Evolutionary conservation across 1,140 invertebrate genomes (phyloP).

Genomic region (Drosophila nannoptera): DNA sequence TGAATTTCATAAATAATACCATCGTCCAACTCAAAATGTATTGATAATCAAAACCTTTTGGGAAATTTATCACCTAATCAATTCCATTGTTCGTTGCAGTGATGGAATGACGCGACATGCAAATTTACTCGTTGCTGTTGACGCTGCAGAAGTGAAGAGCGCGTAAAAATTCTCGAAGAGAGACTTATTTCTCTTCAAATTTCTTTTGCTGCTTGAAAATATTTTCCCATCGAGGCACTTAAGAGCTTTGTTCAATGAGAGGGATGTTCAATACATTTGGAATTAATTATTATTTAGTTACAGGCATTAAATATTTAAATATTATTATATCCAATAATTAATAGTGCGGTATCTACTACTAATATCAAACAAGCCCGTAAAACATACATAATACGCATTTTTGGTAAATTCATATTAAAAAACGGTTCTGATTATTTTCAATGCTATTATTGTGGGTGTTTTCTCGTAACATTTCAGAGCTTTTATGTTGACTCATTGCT

Average conservation of each 20-base stretch:
- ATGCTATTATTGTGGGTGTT: neutral
- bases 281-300: neutral
- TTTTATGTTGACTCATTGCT: neutral
- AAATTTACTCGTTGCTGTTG: constrained; percentile 15
- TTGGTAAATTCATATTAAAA: too few relatives aligned
- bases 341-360: too few relatives aligned
- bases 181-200: neutral
- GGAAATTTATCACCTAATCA: neutral
- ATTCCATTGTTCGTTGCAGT: constrained; percentile 27
- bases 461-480: neutral
- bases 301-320: neutral
- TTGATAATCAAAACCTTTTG: neutral
- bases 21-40: neutral
- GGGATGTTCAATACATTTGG: too few relatives aligned
- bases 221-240: constrained; percentile 21
- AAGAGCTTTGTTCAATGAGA: constrained; percentile 1
- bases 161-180: constrained; percentile 17
- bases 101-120: constrained; percentile 32
- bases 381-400: too few relatives aligned
- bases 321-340: neutral
- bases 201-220: constrained; percentile 32
- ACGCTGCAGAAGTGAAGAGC: constrained; percentile 41
- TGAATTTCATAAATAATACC: neutral
- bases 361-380: too few relatives aligned
- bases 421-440: neutral